Conservation (phyloP, 2,888 invertebrate species). For the Plagodis pulveraria region DNA sequence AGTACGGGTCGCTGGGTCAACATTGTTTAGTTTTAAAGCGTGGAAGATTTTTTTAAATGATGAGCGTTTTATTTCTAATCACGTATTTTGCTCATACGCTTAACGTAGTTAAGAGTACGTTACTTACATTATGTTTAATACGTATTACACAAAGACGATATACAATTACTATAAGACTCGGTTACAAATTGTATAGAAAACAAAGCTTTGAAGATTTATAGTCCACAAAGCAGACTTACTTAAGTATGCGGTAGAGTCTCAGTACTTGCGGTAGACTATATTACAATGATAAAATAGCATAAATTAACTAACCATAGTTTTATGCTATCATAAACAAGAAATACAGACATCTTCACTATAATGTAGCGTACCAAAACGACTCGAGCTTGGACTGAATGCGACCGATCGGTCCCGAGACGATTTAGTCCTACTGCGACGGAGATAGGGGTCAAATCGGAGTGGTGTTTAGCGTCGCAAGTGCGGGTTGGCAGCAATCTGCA, state of each 20-base stretch:
- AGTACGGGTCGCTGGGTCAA: conserved; percentile 23
- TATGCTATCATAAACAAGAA: conserved; percentile 75
- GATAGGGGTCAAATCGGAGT: conserved; percentile 72
- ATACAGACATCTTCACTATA: conserved; percentile 76
- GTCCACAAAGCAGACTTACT: conserved; percentile 43
- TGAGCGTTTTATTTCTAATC: background rate
- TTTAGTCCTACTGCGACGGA: conserved; percentile 62
- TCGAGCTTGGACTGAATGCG: conserved; percentile 58
- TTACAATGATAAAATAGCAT: conserved; percentile 63
- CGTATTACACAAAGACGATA: conserved; percentile 9
- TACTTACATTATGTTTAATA: too few relatives aligned
- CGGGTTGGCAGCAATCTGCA: conserved; percentile 75
- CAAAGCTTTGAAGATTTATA: conserved; percentile 43
- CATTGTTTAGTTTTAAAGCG: conserved; percentile 19
- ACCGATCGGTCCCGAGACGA: conserved; percentile 49
- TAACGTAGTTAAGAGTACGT: too few relatives aligned
- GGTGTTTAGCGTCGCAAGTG: conserved; percentile 58
- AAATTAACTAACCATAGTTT: conserved; percentile 74
- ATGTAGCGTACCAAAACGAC: conserved; percentile 65
- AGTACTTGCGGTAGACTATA: conserved; percentile 51
- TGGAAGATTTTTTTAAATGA: conserved; percentile 8
- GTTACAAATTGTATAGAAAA: conserved; percentile 12
- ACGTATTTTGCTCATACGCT: too few relatives aligned
- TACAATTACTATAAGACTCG: conserved; percentile 5
- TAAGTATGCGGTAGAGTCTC: conserved; percentile 35